Conservation (phyloP, 1,140 invertebrate species). For the Aphelenchoides besseyi region DNA sequence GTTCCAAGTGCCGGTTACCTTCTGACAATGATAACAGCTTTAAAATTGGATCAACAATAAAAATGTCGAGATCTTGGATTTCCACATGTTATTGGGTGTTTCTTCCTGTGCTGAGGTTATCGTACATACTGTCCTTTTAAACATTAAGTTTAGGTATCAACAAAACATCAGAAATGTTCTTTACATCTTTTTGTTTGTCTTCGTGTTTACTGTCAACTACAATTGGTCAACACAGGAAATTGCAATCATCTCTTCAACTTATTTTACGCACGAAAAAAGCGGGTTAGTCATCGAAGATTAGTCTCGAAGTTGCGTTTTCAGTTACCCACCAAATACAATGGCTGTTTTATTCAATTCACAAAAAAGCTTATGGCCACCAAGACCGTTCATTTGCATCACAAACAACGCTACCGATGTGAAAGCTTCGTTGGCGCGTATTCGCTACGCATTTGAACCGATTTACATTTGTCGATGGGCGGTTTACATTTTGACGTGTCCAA, state of each 20-base stretch:
- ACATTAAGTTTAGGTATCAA: background rate
- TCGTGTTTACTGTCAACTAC: constrained; percentile 26
- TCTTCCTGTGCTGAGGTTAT: too few species aligned
- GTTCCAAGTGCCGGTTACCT: too few species aligned
- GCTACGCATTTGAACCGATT: constrained; percentile 31
- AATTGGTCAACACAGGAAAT: constrained; percentile 34
- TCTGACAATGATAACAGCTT: too few species aligned
- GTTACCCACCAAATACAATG: constrained; percentile 52
- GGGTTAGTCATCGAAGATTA: background rate
- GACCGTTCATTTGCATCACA: constrained; percentile 44
- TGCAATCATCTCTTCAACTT: constrained; percentile 45
- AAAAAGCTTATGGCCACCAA: constrained; percentile 47
- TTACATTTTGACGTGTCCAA: constrained; percentile 41
- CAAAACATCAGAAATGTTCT: background rate
- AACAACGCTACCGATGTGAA: constrained; percentile 32
- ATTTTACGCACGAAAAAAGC: constrained; percentile 29
- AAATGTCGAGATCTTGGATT: too few species aligned
- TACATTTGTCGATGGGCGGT: constrained; percentile 53
- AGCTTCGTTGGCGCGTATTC: constrained; percentile 26
- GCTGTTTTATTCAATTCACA: constrained; percentile 54
- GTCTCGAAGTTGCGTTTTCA: too few species aligned
- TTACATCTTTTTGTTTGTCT: constrained; percentile 12
- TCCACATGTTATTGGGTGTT: too few species aligned
- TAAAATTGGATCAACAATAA: too few species aligned
- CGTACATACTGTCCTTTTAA: too few species aligned